phyloP scores from a whole-genome alignment of 2,113 vertebrate genomes.

The Dolichallabes microphthalmus region DNA sequence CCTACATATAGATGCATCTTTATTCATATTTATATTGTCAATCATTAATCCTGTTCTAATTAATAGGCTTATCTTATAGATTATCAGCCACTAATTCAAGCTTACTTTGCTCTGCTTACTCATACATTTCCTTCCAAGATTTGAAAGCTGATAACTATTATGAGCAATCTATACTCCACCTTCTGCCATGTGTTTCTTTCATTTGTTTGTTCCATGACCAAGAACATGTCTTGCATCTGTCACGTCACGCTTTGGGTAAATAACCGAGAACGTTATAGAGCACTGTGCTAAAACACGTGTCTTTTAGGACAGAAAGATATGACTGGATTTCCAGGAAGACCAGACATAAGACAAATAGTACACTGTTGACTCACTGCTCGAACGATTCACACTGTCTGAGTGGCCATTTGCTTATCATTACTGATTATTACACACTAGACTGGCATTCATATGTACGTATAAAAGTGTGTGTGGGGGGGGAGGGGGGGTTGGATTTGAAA shows the following conservation, averaged over 20 bases:
- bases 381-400: constrained; percentile 39
- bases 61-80: background rate
- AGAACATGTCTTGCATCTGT: constrained; percentile 15
- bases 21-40: background rate
- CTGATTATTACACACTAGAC: constrained; percentile 53
- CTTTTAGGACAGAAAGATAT: constrained; percentile 32
- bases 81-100: background rate
- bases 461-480: background rate
- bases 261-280: background rate
- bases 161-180: background rate
- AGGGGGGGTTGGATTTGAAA: no score
- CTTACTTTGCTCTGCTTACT: background rate
- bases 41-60: background rate
- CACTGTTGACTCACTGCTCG: constrained; percentile 51
- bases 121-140: background rate
- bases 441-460: background rate
- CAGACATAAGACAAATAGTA: constrained; percentile 65
- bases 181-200: background rate
- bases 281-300: constrained; percentile 35
- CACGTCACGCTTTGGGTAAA: constrained; percentile 30
- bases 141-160: background rate
- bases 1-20: no score
- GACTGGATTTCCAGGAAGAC: constrained; percentile 36
- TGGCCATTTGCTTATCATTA: constrained; percentile 25
- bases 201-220: background rate